Percentiles rank a stretch among this genome's conserved stretches.
Evolutionary conservation across 1,140 invertebrate species (phyloP).

Genomic region (Drosophila mayri): DNA sequence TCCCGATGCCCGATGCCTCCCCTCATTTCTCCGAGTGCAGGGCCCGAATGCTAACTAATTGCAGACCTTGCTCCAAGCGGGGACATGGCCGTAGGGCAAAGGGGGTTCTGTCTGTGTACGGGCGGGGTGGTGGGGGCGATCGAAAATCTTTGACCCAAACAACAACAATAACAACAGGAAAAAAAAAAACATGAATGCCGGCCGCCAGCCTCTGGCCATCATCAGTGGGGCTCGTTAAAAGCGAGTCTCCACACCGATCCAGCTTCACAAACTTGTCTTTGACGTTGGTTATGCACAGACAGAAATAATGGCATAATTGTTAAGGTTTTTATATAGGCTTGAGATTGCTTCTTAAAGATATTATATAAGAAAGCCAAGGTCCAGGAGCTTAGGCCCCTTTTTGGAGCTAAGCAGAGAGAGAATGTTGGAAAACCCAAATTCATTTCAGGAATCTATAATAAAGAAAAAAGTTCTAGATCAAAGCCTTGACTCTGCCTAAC

Average conservation of each 20-base stretch:
- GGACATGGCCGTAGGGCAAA: conserved; percentile 1
- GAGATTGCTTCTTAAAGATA: not conserved
- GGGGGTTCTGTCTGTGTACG: not conserved
- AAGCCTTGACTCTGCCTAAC: too few species aligned
- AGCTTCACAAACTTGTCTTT: conserved; percentile 17
- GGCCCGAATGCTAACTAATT: conserved; percentile 12
- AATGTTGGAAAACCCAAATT: too few species aligned
- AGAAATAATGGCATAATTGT: not conserved
- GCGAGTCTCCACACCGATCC: conserved; percentile 26
- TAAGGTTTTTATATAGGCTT: not conserved
- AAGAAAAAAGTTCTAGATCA: too few species aligned
- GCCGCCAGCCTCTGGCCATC: conserved; percentile 60
- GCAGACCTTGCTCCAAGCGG: conserved; percentile 39
- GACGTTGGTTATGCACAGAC: conserved; percentile 2
- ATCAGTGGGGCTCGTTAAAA: conserved; percentile 72
- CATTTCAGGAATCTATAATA: not conserved
- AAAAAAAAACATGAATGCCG: conserved; percentile 42
- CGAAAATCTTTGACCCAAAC: conserved; percentile 57
- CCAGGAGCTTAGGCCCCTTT: not conserved
- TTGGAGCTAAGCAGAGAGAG: not conserved
- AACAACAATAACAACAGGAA: not conserved
- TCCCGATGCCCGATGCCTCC: not conserved
- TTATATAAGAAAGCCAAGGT: not conserved
- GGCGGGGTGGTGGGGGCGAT: conserved; percentile 25
- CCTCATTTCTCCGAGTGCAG: conserved; percentile 35